Conservation (phyloP, 2,888 invertebrate genomes). For the Eilema caniola region DNA sequence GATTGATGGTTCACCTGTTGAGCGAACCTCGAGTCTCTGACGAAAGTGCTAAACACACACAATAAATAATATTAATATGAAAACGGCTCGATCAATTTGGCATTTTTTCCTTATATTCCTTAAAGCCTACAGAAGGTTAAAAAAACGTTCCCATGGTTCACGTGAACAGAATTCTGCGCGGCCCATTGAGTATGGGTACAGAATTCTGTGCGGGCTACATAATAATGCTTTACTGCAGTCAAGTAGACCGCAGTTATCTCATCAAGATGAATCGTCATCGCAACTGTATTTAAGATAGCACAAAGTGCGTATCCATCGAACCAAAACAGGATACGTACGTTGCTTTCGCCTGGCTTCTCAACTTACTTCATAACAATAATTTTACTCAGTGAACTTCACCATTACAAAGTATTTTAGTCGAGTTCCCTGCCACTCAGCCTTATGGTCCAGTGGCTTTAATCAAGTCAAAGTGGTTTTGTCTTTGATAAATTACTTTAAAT, state of each 20-base stretch:
- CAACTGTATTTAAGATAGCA: background rate
- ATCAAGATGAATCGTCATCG: background rate
- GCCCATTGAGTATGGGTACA: too few species aligned
- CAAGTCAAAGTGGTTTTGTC: constrained; percentile 26
- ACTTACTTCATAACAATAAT: constrained; percentile 40
- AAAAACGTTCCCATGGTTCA: too few species aligned
- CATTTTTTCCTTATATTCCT: too few species aligned
- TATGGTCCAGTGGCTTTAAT: constrained; percentile 31
- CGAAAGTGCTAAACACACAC: too few species aligned
- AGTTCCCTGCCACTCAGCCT: constrained; percentile 32
- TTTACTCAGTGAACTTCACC: constrained; percentile 40
- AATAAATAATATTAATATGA: too few species aligned
- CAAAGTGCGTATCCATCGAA: background rate
- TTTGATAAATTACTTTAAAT: constrained; percentile 13
- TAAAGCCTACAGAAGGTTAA: too few species aligned
- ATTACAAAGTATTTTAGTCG: constrained; percentile 40
- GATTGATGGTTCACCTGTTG: too few species aligned
- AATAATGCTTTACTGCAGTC: background rate
- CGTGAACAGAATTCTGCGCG: too few species aligned
- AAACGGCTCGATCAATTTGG: too few species aligned
- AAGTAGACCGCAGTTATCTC: background rate
- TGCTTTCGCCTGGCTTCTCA: constrained; percentile 32
- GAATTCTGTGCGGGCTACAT: too few species aligned
- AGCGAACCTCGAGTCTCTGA: too few species aligned
- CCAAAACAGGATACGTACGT: background rate